Conservation (phyloP, 2,888 invertebrate species). For the Hemaris fuciformis region DNA sequence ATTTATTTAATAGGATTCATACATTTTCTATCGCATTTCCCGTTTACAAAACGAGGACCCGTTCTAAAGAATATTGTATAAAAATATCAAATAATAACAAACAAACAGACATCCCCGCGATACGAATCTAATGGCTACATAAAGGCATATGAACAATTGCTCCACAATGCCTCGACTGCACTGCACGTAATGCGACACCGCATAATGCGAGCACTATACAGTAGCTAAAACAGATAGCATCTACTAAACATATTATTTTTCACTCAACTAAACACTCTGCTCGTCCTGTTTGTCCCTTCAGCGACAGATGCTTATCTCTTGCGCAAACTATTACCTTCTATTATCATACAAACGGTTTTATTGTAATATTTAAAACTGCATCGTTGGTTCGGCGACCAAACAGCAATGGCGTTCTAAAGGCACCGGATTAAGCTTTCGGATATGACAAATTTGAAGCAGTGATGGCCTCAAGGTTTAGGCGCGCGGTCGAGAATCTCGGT, state of each 20-base stretch:
- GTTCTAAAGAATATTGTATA: background rate
- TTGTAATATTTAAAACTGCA: background rate
- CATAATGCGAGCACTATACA: slow-evolving; percentile 25
- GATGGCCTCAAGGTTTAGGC: too few species aligned
- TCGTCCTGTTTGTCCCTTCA: background rate
- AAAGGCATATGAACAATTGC: background rate
- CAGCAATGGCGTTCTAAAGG: background rate
- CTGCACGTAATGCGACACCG: background rate
- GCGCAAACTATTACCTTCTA: slow-evolving; percentile 1
- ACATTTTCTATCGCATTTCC: too few species aligned
- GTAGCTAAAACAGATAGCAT: slow-evolving; percentile 53
- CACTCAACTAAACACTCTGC: slow-evolving; percentile 60
- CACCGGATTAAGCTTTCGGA: background rate
- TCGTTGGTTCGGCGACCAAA: background rate
- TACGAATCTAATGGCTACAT: background rate
- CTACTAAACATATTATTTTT: slow-evolving; percentile 75
- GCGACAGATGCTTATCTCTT: background rate
- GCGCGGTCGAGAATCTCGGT: too few species aligned
- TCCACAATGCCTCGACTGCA: background rate
- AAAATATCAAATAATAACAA: slow-evolving; percentile 11
- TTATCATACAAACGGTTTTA: background rate
- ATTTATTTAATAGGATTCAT: too few species aligned
- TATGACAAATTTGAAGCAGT: too few species aligned
- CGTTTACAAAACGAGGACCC: background rate
- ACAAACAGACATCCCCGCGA: background rate